Percentiles rank a stretch among this genome's conserved stretches.
These are phyloP conservation scores for Pelobates fuscus DNA, from an alignment of 2,113 vertebrate species.

Conservation along the genomic window DNA sequence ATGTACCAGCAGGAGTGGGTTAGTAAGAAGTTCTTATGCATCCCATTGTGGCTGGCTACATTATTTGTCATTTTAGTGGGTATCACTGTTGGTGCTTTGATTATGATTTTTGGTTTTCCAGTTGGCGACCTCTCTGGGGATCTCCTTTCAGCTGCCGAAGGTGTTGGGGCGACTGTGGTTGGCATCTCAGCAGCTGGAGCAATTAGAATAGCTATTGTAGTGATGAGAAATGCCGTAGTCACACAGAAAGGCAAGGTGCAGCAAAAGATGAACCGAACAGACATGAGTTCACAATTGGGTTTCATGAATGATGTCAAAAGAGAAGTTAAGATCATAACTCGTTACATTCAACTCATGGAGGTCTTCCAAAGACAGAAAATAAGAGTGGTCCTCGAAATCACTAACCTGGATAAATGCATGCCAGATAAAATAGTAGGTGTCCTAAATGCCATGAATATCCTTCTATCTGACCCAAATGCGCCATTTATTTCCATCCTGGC, in stretches of 20 bases:
- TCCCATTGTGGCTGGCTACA: conserved; percentile 67
- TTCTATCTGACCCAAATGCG: conserved; percentile 74
- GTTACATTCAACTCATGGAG: conserved; percentile 77
- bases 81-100: conserved; percentile 50
- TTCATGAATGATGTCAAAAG: conserved; percentile 79
- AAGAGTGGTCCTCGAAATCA: conserved; percentile 74
- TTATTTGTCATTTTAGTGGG: conserved; percentile 53
- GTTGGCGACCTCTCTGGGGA: conserved; percentile 30
- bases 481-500: conserved; percentile 79
- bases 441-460: conserved; percentile 77
- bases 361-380: conserved; percentile 73
- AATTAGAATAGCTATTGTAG: conserved; percentile 53
- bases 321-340: conserved; percentile 71
- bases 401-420: conserved; percentile 72
- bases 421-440: conserved; percentile 72
- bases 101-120: conserved; percentile 55
- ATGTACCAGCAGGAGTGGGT: conserved; percentile 59
- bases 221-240: conserved; percentile 69
- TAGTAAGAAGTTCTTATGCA: conserved; percentile 68
- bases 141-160: conserved; percentile 53
- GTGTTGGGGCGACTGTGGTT: conserved; percentile 62
- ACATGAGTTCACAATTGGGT: conserved; percentile 71
- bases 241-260: conserved; percentile 67
- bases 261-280: conserved; percentile 68
- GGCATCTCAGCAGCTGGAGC: conserved; percentile 66